These are phyloP conservation scores for Galeopterus variegatus DNA, from an alignment of 2,113 vertebrate genomes.

Conservation along the genomic window DNA sequence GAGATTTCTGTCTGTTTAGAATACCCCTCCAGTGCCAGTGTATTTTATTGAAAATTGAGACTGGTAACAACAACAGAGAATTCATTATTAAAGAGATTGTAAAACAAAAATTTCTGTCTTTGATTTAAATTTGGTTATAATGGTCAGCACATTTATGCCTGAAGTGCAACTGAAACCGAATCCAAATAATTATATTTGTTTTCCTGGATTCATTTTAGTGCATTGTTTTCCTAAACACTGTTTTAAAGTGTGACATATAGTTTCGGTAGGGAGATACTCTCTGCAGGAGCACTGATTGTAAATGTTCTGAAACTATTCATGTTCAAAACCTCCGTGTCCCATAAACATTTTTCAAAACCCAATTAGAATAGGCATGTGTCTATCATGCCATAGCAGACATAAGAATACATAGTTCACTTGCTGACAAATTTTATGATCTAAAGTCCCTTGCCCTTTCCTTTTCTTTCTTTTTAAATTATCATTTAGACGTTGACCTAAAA, in stretches of 20 bases:
- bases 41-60: neutral
- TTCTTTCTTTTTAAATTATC: neutral
- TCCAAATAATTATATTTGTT: neutral
- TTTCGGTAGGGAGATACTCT: neutral
- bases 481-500: slow-evolving; percentile 55
- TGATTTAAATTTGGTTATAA: neutral
- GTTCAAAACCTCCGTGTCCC: neutral
- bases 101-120: neutral
- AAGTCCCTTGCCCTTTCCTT: neutral
- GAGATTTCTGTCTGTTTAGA: neutral
- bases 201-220: neutral
- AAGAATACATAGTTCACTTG: neutral
- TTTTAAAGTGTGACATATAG: neutral
- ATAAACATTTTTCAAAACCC: neutral
- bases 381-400: neutral
- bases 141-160: neutral
- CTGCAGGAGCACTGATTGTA: neutral
- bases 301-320: neutral
- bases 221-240: neutral
- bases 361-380: neutral
- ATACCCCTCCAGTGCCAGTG: accelerated
- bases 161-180: neutral
- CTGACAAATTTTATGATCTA: neutral
- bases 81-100: neutral
- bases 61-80: neutral